Percentiles rank a stretch among this genome's conserved stretches.
phyloP scores from a whole-genome alignment of 2,888 invertebrate genomes.

The Siphonodentalium dalli region DNA sequence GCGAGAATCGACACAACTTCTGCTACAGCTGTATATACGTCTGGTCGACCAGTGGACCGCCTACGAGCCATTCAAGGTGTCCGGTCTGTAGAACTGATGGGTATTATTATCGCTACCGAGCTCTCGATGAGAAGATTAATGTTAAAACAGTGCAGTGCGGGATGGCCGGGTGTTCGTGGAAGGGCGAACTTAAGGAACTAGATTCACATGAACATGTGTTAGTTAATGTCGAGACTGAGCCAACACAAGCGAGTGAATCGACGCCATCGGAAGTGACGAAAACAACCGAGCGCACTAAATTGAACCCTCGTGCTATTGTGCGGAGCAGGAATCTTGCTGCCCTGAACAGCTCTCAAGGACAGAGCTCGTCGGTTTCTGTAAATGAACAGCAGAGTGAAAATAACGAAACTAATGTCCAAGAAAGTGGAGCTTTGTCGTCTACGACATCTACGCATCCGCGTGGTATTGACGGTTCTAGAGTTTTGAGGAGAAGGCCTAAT shows the following conservation, averaged over 20 bases:
- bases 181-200: conserved; percentile 38
- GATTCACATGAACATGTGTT: conserved; percentile 41
- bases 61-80: conserved; percentile 54
- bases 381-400: too few relatives aligned
- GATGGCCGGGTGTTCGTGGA: conserved; percentile 51
- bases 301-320: too few relatives aligned
- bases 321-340: too few relatives aligned
- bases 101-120: conserved; percentile 41
- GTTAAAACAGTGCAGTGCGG: conserved; percentile 51
- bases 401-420: too few relatives aligned
- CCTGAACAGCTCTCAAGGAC: too few relatives aligned
- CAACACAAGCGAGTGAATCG: neutral
- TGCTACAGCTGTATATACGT: conserved; percentile 60
- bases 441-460: too few relatives aligned
- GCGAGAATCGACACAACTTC: conserved; percentile 59
- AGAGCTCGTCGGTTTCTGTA: too few relatives aligned
- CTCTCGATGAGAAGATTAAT: conserved; percentile 41
- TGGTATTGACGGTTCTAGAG: too few relatives aligned
- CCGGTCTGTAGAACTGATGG: conserved; percentile 57
- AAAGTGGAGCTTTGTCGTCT: too few relatives aligned
- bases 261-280: conserved; percentile 1
- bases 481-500: too few relatives aligned
- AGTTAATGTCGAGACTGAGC: too few relatives aligned
- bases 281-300: neutral
- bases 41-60: conserved; percentile 59